phyloP scores from a whole-genome alignment of 37 sponge, comb jelly and placozoan species.

The Geodia barretti region DNA sequence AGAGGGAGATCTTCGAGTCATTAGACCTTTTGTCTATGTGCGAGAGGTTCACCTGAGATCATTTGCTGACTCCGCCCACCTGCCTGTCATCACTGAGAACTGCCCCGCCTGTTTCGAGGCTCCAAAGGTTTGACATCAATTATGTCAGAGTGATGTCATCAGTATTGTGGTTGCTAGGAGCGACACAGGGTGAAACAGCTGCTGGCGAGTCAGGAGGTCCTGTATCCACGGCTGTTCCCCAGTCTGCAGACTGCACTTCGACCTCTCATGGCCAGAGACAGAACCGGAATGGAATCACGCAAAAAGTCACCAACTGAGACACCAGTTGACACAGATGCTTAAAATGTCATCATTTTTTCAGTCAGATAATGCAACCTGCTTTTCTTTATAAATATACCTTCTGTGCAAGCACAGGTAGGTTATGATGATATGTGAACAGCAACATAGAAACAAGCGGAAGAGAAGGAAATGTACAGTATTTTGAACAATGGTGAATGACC shows the following conservation, averaged over 20 bases:
- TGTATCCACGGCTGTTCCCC: slow-evolving; percentile 78
- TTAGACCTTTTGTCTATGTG: slow-evolving; percentile 90
- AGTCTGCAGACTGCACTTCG: slow-evolving; percentile 81
- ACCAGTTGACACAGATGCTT: too few relatives aligned
- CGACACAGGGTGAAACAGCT: slow-evolving; percentile 88
- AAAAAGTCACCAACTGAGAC: too few relatives aligned
- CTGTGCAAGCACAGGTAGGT: too few relatives aligned
- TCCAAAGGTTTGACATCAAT: slow-evolving; percentile 73
- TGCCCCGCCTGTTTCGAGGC: slow-evolving; percentile 97
- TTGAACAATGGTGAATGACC: too few relatives aligned
- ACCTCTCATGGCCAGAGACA: slow-evolving; percentile 74
- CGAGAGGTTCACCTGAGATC: slow-evolving; percentile 78
- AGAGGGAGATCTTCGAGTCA: slow-evolving; percentile 90
- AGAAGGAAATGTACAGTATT: too few relatives aligned
- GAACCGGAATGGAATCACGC: slow-evolving; percentile 27
- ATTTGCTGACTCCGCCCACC: slow-evolving; percentile 71
- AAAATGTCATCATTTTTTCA: too few relatives aligned
- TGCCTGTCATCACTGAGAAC: slow-evolving; percentile 95
- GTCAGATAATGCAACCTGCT: too few relatives aligned
- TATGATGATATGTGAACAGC: too few relatives aligned
- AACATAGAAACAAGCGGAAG: too few relatives aligned
- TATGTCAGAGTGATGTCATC: neutral
- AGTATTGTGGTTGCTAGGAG: slow-evolving; percentile 41
- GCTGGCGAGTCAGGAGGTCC: slow-evolving; percentile 85
- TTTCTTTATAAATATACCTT: too few relatives aligned